Base-by-base conservation (phyloP, 2,797 vertebrate species). In the Microhierax caerulescens region DNA sequence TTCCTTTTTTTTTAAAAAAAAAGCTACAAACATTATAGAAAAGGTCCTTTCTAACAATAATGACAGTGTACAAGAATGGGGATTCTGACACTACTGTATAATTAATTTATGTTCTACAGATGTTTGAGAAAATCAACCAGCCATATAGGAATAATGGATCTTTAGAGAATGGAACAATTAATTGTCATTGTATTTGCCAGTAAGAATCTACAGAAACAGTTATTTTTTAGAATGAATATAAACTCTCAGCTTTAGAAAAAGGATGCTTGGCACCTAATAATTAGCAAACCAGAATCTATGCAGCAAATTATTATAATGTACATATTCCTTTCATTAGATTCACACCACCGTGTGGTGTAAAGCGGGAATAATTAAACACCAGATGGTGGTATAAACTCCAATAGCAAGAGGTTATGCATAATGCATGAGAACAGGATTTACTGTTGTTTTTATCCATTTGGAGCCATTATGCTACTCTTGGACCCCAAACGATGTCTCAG, bases 331-430 rank as follows among this genome's bases (percentile, higher is more conserved):
- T 95, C 94, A 96, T 98, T 97, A 98, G 97, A 97, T 98, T 97
- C 96, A 90, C 90, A 98, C 93, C 96, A 98, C 96, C 92, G 65
- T 98, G 97, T 98, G 97, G 97, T 97, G 80, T 97, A 97, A 98
- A 97, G 97, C 2, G 16, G 98, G 98, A 97, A 98, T 98, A 98
- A 98, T 98, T 98, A 98, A 98, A 97, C 96, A 98, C 97, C 98
- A 98, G 98, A 98, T 98, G 98, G 98, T 98, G 96, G 96, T 97
- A 96, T 95, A 97, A 97, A 97, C 96, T 98, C 97, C 94, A 97
- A 98, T 96, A 97, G 97, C 2, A 72, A 97, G 89, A 95, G 68
- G 53, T 94, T 87, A 97, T 98, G 94, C 96, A 98, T 98, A 97
- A 98, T 98, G 92, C 95, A 98, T 98, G 92, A 98, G 92, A 95